Conservation (phyloP, 2,113 vertebrate species). For the Erythrocercus mccallii region DNA sequence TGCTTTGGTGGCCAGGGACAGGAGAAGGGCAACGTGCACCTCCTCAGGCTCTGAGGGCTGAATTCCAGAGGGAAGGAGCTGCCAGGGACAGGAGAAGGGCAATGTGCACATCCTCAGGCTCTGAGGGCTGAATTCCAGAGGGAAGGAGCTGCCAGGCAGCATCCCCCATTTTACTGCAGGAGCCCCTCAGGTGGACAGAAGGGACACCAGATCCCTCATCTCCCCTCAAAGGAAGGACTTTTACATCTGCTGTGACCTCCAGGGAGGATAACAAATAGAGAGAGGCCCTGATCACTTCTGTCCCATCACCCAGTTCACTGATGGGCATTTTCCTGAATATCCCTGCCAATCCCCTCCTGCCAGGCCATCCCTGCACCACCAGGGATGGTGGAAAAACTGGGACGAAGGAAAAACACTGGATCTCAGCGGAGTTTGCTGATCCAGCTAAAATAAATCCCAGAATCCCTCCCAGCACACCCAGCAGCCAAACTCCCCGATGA, state of each 20-base stretch:
- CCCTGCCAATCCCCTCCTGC: background rate
- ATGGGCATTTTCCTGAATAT: accelerated
- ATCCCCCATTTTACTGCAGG: background rate
- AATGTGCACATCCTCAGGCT: accelerated
- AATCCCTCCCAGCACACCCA: accelerated
- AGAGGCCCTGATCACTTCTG: accelerated
- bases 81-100: background rate
- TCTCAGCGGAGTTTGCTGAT: background rate
- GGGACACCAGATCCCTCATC: accelerated
- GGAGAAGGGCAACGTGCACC: background rate
- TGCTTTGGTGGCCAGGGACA: background rate
- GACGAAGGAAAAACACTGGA: too few relatives aligned
- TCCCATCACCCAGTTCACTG: accelerated
- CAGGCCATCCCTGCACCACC: accelerated
- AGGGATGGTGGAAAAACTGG: too few relatives aligned
- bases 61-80: background rate
- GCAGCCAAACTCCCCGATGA: background rate
- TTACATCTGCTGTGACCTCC: background rate
- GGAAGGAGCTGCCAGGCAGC: background rate
- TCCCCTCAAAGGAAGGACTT: background rate
- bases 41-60: accelerated
- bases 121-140: background rate
- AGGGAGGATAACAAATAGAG: accelerated
- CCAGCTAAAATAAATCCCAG: accelerated
- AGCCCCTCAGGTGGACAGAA: background rate